Base-by-base conservation (phyloP, 2,113 vertebrate species). In the Anhinga anhinga region DNA sequence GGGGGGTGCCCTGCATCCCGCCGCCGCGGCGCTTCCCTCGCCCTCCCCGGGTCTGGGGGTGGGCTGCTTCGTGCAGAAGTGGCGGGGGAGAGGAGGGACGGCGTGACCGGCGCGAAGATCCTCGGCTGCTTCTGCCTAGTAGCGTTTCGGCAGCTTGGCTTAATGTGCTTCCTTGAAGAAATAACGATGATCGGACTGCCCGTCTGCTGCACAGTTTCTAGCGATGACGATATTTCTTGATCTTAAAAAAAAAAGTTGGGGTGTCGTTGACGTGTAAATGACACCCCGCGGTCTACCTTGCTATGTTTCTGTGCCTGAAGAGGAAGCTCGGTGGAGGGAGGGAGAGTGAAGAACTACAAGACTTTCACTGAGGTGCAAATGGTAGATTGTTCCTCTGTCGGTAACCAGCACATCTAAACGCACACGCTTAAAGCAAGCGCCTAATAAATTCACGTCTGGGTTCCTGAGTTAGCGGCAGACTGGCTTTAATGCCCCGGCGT, bases 151-250 rank as follows among this genome's bases (percentile, higher is more conserved):
- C 45, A 11, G 42, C 40, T 27, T 14, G 26, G 49, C 69, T 27
- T 26, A 0, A 0, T 7, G 65, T 16, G 52, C 32, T 18, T 18
- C 11, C 36, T 10, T 5, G 25, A 3, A n/a, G 38, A 27, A 32
- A 8, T 18, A 17, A 3, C 21, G 3, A 0, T 16, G 17, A 7
- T 11, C 42, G 1, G 1, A 0, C 9, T 6, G 38, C 0, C 19
- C 3, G 17, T 4, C 30, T 26, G 26, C 40, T 42, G n/a, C 23
- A 1, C 22, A 0, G 6, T 18, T 30, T 26, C 16, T 23, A 1
- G 47, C 23, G 15, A 18, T n/a, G 20, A 17, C 1, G 16, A 10
- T 15, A 0, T 61, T 86, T 49, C 63, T 52, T 2, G 7, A 2
- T 26, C n/a, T n/a, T 27, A 20, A 23, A 3, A 22, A 22, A 45